These are phyloP conservation scores for Noturus placidus DNA, from an alignment of 2,113 vertebrate species.

Conservation along the genomic window DNA sequence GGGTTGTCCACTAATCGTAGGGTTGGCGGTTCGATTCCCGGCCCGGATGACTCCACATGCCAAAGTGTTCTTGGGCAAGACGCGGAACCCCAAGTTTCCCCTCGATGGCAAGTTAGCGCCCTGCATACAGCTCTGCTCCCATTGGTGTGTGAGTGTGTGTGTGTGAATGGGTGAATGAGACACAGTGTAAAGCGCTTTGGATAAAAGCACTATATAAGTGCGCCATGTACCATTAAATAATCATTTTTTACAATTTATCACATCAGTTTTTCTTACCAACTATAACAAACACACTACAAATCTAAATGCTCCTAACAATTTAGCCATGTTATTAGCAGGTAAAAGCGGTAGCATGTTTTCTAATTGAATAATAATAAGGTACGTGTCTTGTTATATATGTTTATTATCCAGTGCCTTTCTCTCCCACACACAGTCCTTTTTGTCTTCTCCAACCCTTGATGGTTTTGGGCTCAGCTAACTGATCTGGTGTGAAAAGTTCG, in stretches of 20 bases:
- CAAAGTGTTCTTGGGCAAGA: too few relatives aligned
- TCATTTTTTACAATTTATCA: background rate
- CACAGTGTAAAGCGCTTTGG: too few relatives aligned
- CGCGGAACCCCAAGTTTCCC: too few relatives aligned
- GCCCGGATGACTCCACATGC: too few relatives aligned
- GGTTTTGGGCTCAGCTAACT: background rate
- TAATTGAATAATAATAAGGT: background rate
- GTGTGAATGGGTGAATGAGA: too few relatives aligned
- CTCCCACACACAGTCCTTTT: background rate
- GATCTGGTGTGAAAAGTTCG: background rate
- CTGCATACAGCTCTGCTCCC: too few relatives aligned
- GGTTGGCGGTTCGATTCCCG: too few relatives aligned
- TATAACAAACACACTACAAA: background rate
- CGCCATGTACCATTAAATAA: too few relatives aligned
- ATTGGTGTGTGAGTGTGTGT: too few relatives aligned
- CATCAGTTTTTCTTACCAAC: background rate
- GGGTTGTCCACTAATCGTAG: too few relatives aligned
- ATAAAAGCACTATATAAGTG: too few relatives aligned
- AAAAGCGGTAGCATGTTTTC: background rate
- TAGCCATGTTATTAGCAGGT: background rate
- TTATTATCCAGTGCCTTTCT: background rate
- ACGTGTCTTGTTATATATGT: background rate
- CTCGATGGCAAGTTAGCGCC: too few relatives aligned
- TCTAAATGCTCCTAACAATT: background rate
- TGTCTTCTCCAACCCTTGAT: background rate